phyloP scores from a whole-genome alignment of 1,140 invertebrate species.

The Oncopeltus fasciatus region DNA sequence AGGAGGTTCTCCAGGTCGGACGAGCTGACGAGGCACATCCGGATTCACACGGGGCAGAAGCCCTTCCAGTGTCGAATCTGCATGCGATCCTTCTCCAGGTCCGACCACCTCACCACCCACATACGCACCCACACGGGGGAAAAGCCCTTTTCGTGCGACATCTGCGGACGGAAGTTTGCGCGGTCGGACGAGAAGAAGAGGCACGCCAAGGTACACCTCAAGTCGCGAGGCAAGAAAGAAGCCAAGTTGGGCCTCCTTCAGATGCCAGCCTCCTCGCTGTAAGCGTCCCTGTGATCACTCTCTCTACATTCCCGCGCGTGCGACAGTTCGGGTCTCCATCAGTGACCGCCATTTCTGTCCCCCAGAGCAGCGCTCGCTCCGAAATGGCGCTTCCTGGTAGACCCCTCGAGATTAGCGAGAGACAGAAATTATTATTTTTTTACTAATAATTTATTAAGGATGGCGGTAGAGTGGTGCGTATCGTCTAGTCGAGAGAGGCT shows the following conservation, averaged over 20 bases:
- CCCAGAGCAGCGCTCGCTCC: too few relatives aligned
- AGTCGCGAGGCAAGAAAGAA: constrained; percentile 80
- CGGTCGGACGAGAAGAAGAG: constrained; percentile 96
- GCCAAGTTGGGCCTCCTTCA: constrained; percentile 28
- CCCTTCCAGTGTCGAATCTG: constrained; percentile 98
- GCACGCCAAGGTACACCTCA: constrained; percentile 95
- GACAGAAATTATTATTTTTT: constrained; percentile 10
- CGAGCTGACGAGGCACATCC: constrained; percentile 93
- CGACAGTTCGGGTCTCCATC: neutral
- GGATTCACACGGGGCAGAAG: constrained; percentile 98
- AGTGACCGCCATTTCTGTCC: neutral
- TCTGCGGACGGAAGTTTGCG: constrained; percentile 97
- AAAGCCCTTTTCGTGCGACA: constrained; percentile 92
- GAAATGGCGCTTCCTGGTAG: neutral
- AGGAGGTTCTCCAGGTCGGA: constrained; percentile 92
- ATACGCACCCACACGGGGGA: constrained; percentile 92
- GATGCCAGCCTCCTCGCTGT: neutral
- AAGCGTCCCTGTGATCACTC: constrained; percentile 26
- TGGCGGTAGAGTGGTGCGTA: neutral
- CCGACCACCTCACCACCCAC: constrained; percentile 93
- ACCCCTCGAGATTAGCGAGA: neutral
- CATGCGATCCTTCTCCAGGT: constrained; percentile 92
- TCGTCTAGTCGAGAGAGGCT: constrained; percentile 5
- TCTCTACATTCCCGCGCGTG: neutral
- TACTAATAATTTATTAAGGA: constrained; percentile 6